Base-by-base conservation (phyloP, 2,888 invertebrate genomes). In the Protula sp. region DNA sequence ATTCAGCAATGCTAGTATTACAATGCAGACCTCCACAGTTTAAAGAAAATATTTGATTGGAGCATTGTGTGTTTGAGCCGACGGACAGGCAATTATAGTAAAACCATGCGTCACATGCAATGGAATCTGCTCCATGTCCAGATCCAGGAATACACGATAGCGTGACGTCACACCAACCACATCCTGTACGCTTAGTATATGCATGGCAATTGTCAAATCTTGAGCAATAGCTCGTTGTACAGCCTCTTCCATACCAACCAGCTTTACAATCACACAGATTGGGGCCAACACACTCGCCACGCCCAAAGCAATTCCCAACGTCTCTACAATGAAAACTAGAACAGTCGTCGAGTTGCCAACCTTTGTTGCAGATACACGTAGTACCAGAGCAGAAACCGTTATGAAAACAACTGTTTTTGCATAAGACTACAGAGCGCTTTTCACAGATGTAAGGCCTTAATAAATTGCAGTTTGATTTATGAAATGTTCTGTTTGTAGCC, bases 81-180 rank as follows among this genome's bases (percentile, higher is more conserved):
- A 38, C 22, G 38, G 55, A 29, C 22, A 50, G 26, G 30, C 57
- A 57, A n/a, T 26, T n/a, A 9, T 30, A 19, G 30, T 51, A 57
- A 30, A 57, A 57, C 57, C 57, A 57, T 5, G 27, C 31, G 24
- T 24, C 24, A 31, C 57, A 57, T 3, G 14, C 5, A 2, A 24
- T 24, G n/a, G 28, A 9, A 30, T 26, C 27, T 9, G 29, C 5
- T 9, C 30, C 27, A 19, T 26, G 14, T 22, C 24, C 45, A n/a
- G 19, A 31, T 26, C 57, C 57, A 19, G 57, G 57, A 3, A 51
- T 4, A 50, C 57, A 57, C 5, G 19, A 28, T 3, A 26, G 27
- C 22, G 30, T 9, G 14, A 28, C 1, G 22, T 57, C 57, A 27
- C 57, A 57, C 57, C 57, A 57, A 19, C 57, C 57, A 31, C 57